These are phyloP conservation scores for Dasysyrphus albostriatus DNA, from an alignment of 2,888 invertebrate genomes.

Conservation along the genomic window DNA sequence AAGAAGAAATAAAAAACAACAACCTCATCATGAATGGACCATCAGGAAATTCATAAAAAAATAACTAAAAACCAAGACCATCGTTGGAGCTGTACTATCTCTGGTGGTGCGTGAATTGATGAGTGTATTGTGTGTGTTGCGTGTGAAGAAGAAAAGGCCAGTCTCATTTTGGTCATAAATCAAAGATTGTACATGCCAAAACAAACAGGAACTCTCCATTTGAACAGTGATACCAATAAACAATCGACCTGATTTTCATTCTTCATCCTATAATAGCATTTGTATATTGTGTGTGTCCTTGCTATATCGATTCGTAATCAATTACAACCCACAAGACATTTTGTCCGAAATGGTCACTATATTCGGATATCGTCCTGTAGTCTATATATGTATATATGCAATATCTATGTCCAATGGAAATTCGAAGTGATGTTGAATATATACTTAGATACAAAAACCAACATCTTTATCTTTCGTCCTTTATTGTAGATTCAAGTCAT, in stretches of 20 bases:
- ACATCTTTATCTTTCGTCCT: conserved; percentile 60
- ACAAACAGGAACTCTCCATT: conserved; percentile 55
- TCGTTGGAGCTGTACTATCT: conserved; percentile 9
- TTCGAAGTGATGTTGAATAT: background rate
- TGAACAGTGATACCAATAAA: conserved; percentile 60
- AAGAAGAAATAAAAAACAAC: background rate
- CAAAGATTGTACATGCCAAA: conserved; percentile 67
- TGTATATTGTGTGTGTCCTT: conserved; percentile 11
- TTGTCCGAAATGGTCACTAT: conserved; percentile 39
- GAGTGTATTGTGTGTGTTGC: conserved; percentile 58
- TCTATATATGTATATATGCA: conserved; percentile 7
- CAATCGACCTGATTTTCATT: conserved; percentile 60
- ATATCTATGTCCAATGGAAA: background rate
- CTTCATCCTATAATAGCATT: conserved; percentile 8
- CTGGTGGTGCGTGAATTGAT: conserved; percentile 55
- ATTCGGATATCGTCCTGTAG: background rate
- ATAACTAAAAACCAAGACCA: background rate
- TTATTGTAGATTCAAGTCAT: conserved; percentile 13
- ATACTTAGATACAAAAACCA: conserved; percentile 14
- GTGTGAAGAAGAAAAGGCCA: conserved; percentile 60
- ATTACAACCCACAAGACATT: conserved; percentile 62
- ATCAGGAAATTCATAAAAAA: conserved; percentile 50
- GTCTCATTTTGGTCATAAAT: conserved; percentile 64
- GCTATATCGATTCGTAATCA: conserved; percentile 67
- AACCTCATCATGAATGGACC: conserved; percentile 29